These are phyloP conservation scores for Gallinago nigripennis DNA, from an alignment of 2,797 vertebrate species.

Conservation along the genomic window DNA sequence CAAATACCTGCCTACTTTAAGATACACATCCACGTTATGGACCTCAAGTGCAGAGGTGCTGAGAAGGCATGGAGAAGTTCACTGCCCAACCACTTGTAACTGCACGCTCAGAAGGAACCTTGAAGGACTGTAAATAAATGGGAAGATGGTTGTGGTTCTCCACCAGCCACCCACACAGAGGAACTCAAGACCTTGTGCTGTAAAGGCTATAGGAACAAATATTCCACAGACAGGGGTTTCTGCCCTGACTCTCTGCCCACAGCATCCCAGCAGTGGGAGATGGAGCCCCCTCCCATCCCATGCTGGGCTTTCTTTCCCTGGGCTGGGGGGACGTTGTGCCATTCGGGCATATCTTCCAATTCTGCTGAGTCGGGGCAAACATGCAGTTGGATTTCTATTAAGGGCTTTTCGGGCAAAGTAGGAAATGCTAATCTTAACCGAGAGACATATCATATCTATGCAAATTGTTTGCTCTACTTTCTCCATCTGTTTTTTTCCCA, in stretches of 20 bases:
- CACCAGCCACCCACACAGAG: background rate
- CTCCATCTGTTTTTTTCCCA: slow-evolving; percentile 64
- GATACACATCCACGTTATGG: rapidly evolving
- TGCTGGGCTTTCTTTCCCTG: background rate
- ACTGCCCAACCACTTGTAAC: background rate
- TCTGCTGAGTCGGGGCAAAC: background rate
- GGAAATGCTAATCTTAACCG: slow-evolving; percentile 64
- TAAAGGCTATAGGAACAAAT: background rate
- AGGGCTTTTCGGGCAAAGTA: slow-evolving; percentile 31
- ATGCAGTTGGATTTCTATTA: slow-evolving; percentile 16
- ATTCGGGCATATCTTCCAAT: background rate
- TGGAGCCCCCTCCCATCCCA: background rate
- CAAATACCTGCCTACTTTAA: background rate
- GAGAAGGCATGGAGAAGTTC: background rate
- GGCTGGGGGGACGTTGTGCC: background rate
- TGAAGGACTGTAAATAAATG: background rate
- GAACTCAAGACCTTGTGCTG: background rate
- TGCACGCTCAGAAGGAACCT: background rate
- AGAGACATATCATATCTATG: slow-evolving; percentile 65
- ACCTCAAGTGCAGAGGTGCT: background rate
- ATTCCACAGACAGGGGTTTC: background rate
- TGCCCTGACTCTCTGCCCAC: background rate
- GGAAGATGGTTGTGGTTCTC: background rate
- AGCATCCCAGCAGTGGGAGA: background rate
- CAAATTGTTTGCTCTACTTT: slow-evolving; percentile 71